Conservation (phyloP, 2,888 invertebrate genomes). For the Aethes cnicana region DNA sequence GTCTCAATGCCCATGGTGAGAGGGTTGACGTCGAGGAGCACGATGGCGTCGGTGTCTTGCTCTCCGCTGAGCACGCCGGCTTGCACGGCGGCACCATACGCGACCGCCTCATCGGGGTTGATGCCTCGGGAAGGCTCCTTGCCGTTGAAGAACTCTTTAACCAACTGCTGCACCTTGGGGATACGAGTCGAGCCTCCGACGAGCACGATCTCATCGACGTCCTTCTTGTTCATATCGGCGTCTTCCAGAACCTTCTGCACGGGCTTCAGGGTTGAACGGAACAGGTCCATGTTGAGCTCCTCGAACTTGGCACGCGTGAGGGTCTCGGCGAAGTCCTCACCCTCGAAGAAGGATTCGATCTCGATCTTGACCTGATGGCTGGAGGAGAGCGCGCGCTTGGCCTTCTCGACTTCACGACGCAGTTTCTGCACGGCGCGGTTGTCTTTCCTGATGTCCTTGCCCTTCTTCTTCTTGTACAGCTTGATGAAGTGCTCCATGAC, state of each 20-base stretch:
- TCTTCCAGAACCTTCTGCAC: constrained; percentile 98
- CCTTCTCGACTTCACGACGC: constrained; percentile 98
- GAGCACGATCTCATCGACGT: constrained; percentile 98
- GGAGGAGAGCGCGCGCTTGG: constrained; percentile 96
- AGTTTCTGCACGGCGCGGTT: constrained; percentile 97
- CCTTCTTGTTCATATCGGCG: constrained; percentile 99
- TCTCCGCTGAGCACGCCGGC: constrained; percentile 98
- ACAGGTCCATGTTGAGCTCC: constrained; percentile 96
- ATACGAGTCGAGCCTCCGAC: constrained; percentile 99
- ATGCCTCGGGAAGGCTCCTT: constrained; percentile 99
- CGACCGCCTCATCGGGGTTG: constrained; percentile 99
- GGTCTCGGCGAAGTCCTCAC: constrained; percentile 99
- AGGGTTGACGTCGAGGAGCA: constrained; percentile 98
- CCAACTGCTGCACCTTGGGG: constrained; percentile 97
- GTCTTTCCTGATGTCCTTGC: constrained; percentile 97
- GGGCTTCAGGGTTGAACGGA: constrained; percentile 96
- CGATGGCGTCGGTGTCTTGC: constrained; percentile 97
- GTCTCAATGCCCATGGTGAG: constrained; percentile 99
- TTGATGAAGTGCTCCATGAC: constrained; percentile 99
- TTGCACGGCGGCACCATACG: constrained; percentile 99
- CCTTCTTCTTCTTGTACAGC: constrained; percentile 99
- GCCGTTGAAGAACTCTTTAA: constrained; percentile 97
- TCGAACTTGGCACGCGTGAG: constrained; percentile 99
- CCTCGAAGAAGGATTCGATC: constrained; percentile 99
- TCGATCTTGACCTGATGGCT: constrained; percentile 98